Evolutionary conservation across 2,797 vertebrate genomes (phyloP).

Genomic region (Siniperca obscura): DNA sequence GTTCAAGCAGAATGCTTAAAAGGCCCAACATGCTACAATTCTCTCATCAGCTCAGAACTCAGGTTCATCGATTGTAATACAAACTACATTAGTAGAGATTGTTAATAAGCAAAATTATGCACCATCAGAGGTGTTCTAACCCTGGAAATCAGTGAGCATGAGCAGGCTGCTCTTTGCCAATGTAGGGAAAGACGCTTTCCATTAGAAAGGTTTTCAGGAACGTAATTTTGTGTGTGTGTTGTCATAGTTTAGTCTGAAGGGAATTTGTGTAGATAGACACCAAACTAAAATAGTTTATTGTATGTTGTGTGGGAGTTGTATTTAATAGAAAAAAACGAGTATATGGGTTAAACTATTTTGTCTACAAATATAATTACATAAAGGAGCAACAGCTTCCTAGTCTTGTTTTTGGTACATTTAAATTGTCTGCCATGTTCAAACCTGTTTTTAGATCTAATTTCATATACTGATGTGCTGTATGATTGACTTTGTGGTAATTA

Average conservation of each 20-base stretch:
- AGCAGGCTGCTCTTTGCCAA: not conserved
- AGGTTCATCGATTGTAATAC: not conserved
- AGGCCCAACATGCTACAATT: not conserved
- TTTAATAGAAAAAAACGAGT: not conserved
- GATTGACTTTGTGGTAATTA: not conserved
- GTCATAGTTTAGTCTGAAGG: not conserved
- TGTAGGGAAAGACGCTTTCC: not conserved
- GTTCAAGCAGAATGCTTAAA: not conserved
- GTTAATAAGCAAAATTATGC: not conserved
- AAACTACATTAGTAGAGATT: constrained; percentile 2
- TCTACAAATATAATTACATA: constrained; percentile 1
- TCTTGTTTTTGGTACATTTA: not conserved
- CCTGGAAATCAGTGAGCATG: not conserved
- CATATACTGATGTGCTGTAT: not conserved
- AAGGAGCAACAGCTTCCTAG: not conserved
- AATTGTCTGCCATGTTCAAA: constrained; percentile 64
- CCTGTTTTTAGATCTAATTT: constrained; percentile 54
- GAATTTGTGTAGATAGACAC: not conserved
- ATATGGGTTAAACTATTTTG: not conserved
- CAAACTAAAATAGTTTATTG: not conserved
- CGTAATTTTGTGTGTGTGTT: not conserved
- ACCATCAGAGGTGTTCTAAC: not conserved
- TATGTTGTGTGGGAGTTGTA: too few species aligned
- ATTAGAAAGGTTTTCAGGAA: not conserved
- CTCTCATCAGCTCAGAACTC: constrained; percentile 5